phyloP scores from a whole-genome alignment of 2,797 vertebrate species.

The Numenius phaeopus region DNA sequence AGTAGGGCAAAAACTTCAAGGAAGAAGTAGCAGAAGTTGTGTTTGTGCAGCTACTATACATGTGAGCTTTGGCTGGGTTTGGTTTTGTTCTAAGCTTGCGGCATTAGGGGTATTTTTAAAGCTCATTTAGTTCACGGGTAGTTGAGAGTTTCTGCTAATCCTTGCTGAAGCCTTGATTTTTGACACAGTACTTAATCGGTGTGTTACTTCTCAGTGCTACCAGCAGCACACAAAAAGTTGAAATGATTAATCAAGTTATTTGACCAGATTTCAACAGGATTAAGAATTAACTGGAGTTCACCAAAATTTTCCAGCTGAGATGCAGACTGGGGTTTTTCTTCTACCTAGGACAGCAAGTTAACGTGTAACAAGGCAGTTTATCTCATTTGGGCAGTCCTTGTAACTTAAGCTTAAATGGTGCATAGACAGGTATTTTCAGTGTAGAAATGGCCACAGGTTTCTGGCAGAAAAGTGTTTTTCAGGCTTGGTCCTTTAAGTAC shows the following conservation, averaged over 20 bases:
- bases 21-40: not conserved
- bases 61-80: not conserved
- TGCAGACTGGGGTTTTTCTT: not conserved
- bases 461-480: not conserved
- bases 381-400: not conserved
- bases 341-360: slow-evolving; percentile 7
- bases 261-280: slow-evolving; percentile 47
- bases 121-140: not conserved
- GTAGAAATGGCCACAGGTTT: not conserved
- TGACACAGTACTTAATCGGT: not conserved
- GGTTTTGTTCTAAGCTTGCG: not conserved
- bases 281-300: slow-evolving; percentile 59
- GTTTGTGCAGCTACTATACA: not conserved
- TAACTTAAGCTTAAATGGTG: not conserved
- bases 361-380: slow-evolving; percentile 26
- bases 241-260: slow-evolving; percentile 60
- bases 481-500: not conserved
- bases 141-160: slow-evolving; percentile 3
- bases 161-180: slow-evolving; percentile 18
- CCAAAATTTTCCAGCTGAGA: slow-evolving; percentile 24
- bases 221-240: not conserved
- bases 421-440: not conserved
- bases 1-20: not conserved
- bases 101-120: not conserved
- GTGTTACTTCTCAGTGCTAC: not conserved